Conservation (phyloP, 2,888 invertebrate genomes). For the Stenodera caucasica region DNA sequence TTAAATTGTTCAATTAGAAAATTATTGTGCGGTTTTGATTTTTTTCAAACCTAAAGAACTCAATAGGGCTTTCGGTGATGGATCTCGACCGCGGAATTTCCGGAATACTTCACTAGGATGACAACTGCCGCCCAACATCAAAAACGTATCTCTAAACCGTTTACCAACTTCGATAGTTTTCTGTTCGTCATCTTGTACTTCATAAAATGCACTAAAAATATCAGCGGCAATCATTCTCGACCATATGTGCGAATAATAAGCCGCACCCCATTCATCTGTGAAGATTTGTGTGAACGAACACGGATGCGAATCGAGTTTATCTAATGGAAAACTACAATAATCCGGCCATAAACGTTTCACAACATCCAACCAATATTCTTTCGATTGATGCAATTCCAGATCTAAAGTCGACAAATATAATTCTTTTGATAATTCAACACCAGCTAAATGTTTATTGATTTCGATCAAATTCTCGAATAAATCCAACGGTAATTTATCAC, state of each 20-base stretch:
- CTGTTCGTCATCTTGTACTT: constrained; percentile 61
- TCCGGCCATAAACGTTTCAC: constrained; percentile 78
- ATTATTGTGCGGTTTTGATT: constrained; percentile 20
- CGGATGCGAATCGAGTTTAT: constrained; percentile 80
- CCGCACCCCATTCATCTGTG: constrained; percentile 80
- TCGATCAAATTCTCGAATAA: constrained; percentile 65
- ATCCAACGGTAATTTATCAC: constrained; percentile 69
- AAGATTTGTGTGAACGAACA: constrained; percentile 85
- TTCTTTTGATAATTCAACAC: constrained; percentile 76
- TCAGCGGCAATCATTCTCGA: constrained; percentile 90
- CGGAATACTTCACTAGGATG: constrained; percentile 85
- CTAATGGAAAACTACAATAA: constrained; percentile 74
- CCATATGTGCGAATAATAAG: constrained; percentile 85
- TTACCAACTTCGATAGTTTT: constrained; percentile 64
- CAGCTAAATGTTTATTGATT: constrained; percentile 74
- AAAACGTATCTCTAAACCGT: constrained; percentile 79
- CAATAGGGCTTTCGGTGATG: constrained; percentile 79
- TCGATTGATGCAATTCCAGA: constrained; percentile 75
- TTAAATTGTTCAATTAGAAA: background rate
- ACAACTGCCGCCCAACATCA: constrained; percentile 79
- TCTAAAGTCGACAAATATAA: constrained; percentile 82
- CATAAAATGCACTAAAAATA: constrained; percentile 81
- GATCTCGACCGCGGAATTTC: constrained; percentile 89
- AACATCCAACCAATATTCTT: constrained; percentile 81
- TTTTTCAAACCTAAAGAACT: constrained; percentile 57